Evolutionary conservation across 2,888 invertebrate species (phyloP).

Genomic region (Pristionchus exspectatus): DNA sequence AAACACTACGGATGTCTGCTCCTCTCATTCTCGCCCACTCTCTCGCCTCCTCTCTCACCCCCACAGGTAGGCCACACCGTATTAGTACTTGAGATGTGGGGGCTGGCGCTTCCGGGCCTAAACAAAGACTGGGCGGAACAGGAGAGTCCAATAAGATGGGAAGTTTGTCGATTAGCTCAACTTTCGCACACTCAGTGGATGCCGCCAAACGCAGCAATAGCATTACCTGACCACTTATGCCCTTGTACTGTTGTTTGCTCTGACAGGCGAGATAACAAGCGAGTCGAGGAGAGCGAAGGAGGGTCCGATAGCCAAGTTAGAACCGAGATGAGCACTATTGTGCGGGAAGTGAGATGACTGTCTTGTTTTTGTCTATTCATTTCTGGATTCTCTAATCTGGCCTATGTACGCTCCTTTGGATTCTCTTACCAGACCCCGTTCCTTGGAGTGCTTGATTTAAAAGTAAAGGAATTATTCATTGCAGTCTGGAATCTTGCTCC

Average conservation of each 20-base stretch:
- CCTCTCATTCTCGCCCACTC: neutral
- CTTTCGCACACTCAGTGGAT: neutral
- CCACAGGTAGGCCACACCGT: neutral
- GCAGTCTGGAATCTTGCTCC: neutral
- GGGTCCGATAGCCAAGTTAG: neutral
- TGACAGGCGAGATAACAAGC: neutral
- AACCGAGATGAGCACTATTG: neutral
- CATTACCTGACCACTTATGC: neutral
- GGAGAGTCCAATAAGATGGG: neutral
- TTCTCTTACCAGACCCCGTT: neutral
- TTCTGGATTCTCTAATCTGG: too few relatives aligned
- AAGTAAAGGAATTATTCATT: neutral
- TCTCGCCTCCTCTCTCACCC: neutral
- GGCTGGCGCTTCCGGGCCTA: conserved; percentile 33
- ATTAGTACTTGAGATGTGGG: neutral
- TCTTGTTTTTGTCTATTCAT: neutral
- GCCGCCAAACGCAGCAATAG: neutral
- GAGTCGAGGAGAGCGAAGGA: neutral
- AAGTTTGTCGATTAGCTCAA: conserved; percentile 41
- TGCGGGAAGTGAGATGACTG: neutral
- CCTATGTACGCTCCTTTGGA: too few relatives aligned
- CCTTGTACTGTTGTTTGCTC: neutral
- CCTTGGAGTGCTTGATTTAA: neutral
- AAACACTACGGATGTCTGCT: neutral
- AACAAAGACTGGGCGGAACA: neutral